phyloP scores from a whole-genome alignment of 2,888 invertebrate species.

The Apomyelois bistriatella region DNA sequence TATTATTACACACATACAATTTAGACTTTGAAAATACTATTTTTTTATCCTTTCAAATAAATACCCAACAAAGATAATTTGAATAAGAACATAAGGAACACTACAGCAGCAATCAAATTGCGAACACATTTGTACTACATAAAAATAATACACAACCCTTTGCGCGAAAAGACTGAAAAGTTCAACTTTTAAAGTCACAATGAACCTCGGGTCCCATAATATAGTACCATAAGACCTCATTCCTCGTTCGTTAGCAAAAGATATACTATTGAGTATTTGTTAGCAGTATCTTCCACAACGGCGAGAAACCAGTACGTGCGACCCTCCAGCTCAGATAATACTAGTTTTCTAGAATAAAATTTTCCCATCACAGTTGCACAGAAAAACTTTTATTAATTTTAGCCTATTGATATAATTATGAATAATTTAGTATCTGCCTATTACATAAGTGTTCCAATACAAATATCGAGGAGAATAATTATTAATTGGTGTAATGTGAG shows the following conservation, averaged over 20 bases:
- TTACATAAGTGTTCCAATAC: slow-evolving; percentile 65
- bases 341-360: slow-evolving; percentile 73
- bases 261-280: slow-evolving; percentile 10
- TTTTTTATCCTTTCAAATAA: slow-evolving; percentile 55
- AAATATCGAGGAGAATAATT: slow-evolving; percentile 60
- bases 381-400: slow-evolving; percentile 59
- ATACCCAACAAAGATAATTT: slow-evolving; percentile 66
- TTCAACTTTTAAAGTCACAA: slow-evolving; percentile 73
- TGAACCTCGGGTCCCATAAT: slow-evolving; percentile 45
- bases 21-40: slow-evolving; percentile 57
- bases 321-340: slow-evolving; percentile 66
- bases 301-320: slow-evolving; percentile 38
- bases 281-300: slow-evolving; percentile 13
- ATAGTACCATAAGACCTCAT: slow-evolving; percentile 18
- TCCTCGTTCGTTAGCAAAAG: slow-evolving; percentile 5
- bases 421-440: slow-evolving; percentile 68
- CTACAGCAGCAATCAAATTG: slow-evolving; percentile 79
- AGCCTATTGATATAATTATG: slow-evolving; percentile 76
- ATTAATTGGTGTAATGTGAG: slow-evolving; percentile 66
- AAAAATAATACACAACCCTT: slow-evolving; percentile 80
- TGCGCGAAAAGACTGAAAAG: slow-evolving; percentile 79
- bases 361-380: slow-evolving; percentile 77
- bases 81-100: slow-evolving; percentile 75
- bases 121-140: slow-evolving; percentile 80
- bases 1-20: slow-evolving; percentile 33